These are phyloP conservation scores for Epinephelus moara DNA, from an alignment of 2,113 vertebrate species.

Conservation along the genomic window DNA sequence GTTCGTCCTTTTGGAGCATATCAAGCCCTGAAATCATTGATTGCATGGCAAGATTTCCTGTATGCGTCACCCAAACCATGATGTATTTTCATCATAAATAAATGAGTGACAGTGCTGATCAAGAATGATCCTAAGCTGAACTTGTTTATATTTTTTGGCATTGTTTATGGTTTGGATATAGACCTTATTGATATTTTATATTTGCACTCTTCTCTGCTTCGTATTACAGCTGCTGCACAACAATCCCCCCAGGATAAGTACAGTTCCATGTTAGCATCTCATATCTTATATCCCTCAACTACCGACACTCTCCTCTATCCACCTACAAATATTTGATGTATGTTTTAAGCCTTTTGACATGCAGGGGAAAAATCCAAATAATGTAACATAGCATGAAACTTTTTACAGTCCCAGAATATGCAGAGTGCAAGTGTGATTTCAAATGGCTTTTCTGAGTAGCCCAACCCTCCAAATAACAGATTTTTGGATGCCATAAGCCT, in stretches of 20 bases:
- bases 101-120: background rate
- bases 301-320: background rate
- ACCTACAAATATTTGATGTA: background rate
- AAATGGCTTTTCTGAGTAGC: background rate
- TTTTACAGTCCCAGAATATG: background rate
- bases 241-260: background rate
- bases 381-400: background rate
- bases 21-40: background rate
- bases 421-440: background rate
- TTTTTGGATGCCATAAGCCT: background rate
- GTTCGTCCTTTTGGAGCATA: no score
- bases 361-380: background rate
- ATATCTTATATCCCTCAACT: background rate
- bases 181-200: background rate
- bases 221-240: background rate
- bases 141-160: background rate
- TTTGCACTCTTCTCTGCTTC: background rate
- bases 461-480: background rate
- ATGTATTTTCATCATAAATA: no score
- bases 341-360: background rate
- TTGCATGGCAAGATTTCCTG: background rate
- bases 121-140: background rate
- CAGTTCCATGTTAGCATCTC: background rate
- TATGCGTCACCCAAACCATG: background rate
- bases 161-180: background rate